Conservation (phyloP, 2,113 vertebrate genomes). For the Rhabdornis inornatus region DNA sequence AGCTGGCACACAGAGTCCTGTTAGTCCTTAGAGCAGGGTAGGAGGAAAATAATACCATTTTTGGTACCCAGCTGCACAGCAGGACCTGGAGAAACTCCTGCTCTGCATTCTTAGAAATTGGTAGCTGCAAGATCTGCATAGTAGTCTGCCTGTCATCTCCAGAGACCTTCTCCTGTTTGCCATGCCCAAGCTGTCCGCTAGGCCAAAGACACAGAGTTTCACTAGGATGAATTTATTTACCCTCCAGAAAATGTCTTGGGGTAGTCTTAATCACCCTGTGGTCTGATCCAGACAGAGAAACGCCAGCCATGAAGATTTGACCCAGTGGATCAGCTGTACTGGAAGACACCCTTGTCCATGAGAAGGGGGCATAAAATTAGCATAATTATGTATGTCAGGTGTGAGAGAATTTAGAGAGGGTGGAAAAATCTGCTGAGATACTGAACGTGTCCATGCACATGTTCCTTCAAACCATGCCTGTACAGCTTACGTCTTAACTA, state of each 20-base stretch:
- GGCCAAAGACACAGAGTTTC: background rate
- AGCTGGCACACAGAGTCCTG: background rate
- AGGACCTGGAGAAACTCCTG: background rate
- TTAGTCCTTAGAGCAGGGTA: background rate
- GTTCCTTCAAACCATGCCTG: background rate
- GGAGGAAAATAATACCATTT: background rate
- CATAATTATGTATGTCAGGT: background rate
- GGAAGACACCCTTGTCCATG: background rate
- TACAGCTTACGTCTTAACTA: background rate
- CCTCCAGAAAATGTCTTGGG: background rate
- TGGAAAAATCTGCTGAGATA: background rate
- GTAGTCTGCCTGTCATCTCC: background rate
- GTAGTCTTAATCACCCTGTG: background rate
- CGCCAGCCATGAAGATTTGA: background rate
- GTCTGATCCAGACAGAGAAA: background rate
- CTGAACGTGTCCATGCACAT: background rate
- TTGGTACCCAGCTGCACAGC: background rate
- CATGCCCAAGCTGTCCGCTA: background rate
- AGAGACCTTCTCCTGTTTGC: background rate
- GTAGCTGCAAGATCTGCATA: background rate
- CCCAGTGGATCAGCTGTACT: background rate
- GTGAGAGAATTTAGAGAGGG: background rate
- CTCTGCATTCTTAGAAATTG: background rate
- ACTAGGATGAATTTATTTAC: background rate
- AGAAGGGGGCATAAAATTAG: accelerated